These are phyloP conservation scores for Acanthosepion esculentum DNA, from an alignment of 2,888 invertebrate genomes.

Conservation along the genomic window DNA sequence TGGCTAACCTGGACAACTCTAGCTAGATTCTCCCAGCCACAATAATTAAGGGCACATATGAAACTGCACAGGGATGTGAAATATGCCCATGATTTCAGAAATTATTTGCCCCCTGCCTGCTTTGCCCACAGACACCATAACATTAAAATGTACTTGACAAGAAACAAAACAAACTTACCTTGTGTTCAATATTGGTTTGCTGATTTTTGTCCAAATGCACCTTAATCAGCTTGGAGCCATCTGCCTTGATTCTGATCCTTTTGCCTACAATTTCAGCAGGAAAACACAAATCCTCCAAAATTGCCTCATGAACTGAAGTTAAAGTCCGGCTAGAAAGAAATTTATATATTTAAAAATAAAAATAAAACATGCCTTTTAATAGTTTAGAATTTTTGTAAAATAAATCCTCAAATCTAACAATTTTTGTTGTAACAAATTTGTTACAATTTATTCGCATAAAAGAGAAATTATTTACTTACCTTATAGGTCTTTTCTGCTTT, in stretches of 20 bases:
- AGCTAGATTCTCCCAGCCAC: too few species aligned
- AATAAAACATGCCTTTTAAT: too few species aligned
- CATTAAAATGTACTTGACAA: too few species aligned
- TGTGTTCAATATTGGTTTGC: slow-evolving; percentile 99
- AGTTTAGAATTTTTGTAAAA: background rate
- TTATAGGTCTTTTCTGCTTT: slow-evolving; percentile 85
- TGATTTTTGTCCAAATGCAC: slow-evolving; percentile 95
- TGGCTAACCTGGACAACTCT: too few species aligned
- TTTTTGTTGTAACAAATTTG: too few species aligned
- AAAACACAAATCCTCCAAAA: slow-evolving; percentile 96
- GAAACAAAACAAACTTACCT: slow-evolving; percentile 80
- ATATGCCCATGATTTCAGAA: too few species aligned
- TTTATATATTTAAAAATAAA: background rate
- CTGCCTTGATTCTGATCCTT: slow-evolving; percentile 94
- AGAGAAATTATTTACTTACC: slow-evolving; percentile 73
- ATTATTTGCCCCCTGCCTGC: too few species aligned
- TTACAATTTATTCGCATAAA: too few species aligned
- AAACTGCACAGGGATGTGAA: too few species aligned
- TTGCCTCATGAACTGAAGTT: slow-evolving; percentile 97
- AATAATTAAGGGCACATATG: too few species aligned
- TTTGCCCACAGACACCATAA: too few species aligned
- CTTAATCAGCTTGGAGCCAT: slow-evolving; percentile 96
- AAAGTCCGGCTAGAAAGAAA: slow-evolving; percentile 83
- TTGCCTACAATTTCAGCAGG: slow-evolving; percentile 99
- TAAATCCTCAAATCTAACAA: too few species aligned